Evolutionary conservation across 35 echinoderm and acorn worm genomes (phyloP).

Genomic region (Holothuria glaberrima): DNA sequence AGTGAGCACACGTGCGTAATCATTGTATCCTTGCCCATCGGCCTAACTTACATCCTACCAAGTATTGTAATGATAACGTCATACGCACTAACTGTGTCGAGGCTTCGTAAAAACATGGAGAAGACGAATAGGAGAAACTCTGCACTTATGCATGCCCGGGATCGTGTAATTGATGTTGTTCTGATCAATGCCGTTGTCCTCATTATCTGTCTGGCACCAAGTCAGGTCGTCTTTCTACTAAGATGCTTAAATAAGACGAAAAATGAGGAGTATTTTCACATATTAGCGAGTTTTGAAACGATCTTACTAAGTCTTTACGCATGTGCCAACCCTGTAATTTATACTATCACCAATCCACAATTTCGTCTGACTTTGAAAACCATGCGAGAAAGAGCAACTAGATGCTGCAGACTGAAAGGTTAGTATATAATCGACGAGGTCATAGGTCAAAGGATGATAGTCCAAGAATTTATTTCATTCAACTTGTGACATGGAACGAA

Average conservation of each 20-base stretch:
- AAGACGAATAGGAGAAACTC: conserved; percentile 24
- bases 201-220: not conserved
- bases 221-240: not conserved
- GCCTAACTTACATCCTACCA: conserved; percentile 17
- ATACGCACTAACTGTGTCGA: not conserved
- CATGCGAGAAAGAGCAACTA: no score
- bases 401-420: no score
- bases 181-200: conserved; percentile 27
- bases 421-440: no score
- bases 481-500: no score
- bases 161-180: conserved; percentile 27
- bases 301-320: conserved; percentile 23
- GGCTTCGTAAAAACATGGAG: not conserved
- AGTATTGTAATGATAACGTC: conserved; percentile 5
- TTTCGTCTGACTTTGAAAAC: conserved; percentile 19
- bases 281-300: not conserved
- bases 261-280: not conserved
- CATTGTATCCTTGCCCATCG: not conserved
- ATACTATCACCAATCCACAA: conserved; percentile 26
- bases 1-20: not conserved
- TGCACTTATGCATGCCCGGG: not conserved
- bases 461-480: no score
- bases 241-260: not conserved
- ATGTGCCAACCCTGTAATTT: conserved; percentile 32
- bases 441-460: no score